phyloP scores from a whole-genome alignment of 2,797 vertebrate genomes.

The Anguilla megastoma region DNA sequence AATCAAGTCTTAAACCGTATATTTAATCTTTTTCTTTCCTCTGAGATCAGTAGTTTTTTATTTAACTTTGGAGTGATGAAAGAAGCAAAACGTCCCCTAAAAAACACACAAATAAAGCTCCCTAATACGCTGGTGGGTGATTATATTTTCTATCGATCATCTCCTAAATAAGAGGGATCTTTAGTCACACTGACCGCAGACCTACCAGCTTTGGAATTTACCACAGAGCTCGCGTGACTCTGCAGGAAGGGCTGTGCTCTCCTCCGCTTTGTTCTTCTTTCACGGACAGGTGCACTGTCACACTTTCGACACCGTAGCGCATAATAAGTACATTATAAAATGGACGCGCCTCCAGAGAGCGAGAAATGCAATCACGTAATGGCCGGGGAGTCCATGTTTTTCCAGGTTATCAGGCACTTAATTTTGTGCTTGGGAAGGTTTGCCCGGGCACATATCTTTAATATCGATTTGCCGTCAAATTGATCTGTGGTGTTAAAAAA shows the following conservation, averaged over 20 bases:
- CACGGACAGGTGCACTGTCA: background rate
- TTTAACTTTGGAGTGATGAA: background rate
- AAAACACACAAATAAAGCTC: background rate
- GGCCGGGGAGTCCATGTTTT: conserved; percentile 9
- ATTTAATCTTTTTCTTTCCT: background rate
- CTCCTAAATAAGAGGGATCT: background rate
- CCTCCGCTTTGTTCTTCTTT: background rate
- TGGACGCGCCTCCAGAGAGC: background rate
- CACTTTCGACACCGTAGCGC: background rate
- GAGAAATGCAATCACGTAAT: conserved; percentile 4
- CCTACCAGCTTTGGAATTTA: background rate
- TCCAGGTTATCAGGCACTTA: background rate
- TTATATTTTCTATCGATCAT: background rate
- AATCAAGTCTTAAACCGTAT: background rate
- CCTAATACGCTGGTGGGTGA: background rate
- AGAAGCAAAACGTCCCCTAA: background rate
- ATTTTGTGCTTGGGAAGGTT: background rate
- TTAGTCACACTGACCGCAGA: background rate
- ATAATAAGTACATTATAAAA: conserved; percentile 8
- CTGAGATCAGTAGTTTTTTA: background rate
- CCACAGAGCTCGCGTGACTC: background rate
- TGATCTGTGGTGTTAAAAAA: background rate
- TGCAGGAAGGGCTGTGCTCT: background rate
- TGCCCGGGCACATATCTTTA: background rate
- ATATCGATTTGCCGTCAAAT: background rate